Conservation (phyloP, 2,113 vertebrate species). For the Neolamprologus devosi region DNA sequence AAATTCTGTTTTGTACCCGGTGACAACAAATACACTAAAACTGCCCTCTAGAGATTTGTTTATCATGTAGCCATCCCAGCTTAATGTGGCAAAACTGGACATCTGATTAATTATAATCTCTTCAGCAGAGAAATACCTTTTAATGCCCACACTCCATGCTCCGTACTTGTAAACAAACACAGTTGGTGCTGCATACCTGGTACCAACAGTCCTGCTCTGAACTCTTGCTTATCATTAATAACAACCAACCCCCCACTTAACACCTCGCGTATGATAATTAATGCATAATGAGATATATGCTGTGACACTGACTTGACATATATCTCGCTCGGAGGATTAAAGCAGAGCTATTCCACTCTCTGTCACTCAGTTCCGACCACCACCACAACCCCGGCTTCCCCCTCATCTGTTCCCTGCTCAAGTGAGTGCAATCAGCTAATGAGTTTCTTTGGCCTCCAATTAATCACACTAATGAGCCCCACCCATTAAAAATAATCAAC, state of each 20-base stretch:
- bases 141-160: not conserved
- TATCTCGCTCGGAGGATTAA: conserved; percentile 27
- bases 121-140: not conserved
- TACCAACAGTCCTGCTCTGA: not conserved
- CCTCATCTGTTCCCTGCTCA: conserved; percentile 25
- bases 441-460: conserved; percentile 45
- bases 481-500: conserved; percentile 37
- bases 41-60: not conserved
- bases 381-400: not conserved
- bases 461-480: conserved; percentile 57
- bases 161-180: not conserved
- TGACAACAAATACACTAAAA: not conserved
- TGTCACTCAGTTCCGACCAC: conserved; percentile 14
- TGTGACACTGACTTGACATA: conserved; percentile 37
- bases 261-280: conserved; percentile 4
- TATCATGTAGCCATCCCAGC: not conserved
- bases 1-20: not conserved
- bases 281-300: conserved; percentile 29
- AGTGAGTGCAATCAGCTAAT: conserved; percentile 36
- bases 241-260: not conserved
- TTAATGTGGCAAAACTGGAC: not conserved
- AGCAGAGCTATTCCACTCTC: conserved; percentile 26
- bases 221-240: conserved; percentile 8
- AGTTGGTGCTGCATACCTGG: not conserved
- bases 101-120: not conserved